Percentiles rank a stretch among this genome's conserved stretches.
Conservation (phyloP, 2,888 invertebrate species). For the Pyralis farinalis region DNA sequence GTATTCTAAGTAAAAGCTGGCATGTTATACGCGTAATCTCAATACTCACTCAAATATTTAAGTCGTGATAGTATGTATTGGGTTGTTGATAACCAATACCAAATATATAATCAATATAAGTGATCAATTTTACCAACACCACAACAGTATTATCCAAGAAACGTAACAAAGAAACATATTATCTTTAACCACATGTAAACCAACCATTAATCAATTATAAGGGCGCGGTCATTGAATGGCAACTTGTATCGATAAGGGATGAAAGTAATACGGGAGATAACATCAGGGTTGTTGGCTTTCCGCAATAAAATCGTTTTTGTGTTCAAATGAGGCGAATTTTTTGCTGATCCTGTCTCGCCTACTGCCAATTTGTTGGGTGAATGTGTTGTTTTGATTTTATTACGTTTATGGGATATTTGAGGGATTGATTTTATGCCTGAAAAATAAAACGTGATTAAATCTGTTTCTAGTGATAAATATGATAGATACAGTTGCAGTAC, state of each 20-base stretch:
- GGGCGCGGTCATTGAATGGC: conserved; percentile 53
- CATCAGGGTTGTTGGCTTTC: conserved; percentile 69
- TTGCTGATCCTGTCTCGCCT: conserved; percentile 58
- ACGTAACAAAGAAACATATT: too few species aligned
- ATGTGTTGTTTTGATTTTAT: conserved; percentile 36
- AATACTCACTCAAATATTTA: too few species aligned
- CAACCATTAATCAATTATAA: conserved; percentile 54
- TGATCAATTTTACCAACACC: too few species aligned
- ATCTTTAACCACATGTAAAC: conserved; percentile 41
- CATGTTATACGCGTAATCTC: too few species aligned
- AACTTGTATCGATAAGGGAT: conserved; percentile 63
- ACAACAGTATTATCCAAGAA: too few species aligned
- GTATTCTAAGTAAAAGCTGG: too few species aligned
- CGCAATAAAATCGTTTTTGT: conserved; percentile 70
- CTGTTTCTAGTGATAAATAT: too few species aligned
- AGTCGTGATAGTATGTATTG: too few species aligned
- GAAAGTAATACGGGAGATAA: conserved; percentile 75
- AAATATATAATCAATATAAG: too few species aligned
- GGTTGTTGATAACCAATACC: too few species aligned
- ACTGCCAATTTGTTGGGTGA: conserved; percentile 64
- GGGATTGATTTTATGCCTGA: conserved; percentile 16
- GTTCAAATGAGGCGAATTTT: conserved; percentile 67
- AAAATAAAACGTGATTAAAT: too few species aligned
- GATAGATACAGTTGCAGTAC: too few species aligned
- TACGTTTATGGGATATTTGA: conserved; percentile 21